Percentiles rank a stretch among this genome's conserved stretches.
These are phyloP conservation scores for Cephalotes varians DNA, from an alignment of 2,888 invertebrate genomes.

Conservation along the genomic window DNA sequence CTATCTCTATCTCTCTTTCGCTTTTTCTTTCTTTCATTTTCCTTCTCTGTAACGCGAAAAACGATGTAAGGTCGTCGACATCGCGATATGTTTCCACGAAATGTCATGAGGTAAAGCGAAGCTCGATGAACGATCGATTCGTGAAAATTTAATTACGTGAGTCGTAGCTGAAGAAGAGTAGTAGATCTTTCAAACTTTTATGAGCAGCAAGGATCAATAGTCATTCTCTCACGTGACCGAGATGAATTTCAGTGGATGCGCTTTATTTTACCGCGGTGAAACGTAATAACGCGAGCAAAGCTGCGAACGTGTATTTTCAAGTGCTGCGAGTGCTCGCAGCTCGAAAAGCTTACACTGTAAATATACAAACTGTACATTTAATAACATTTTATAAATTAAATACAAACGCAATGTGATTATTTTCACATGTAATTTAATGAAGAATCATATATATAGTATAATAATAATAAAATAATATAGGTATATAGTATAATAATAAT, in stretches of 20 bases:
- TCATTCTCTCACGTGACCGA: conserved; percentile 40
- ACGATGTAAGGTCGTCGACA: conserved; percentile 37
- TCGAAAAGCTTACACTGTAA: conserved; percentile 41
- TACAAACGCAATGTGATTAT: neutral
- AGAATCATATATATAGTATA: conserved; percentile 21
- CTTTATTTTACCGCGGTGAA: conserved; percentile 38
- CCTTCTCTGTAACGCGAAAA: neutral
- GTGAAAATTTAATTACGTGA: conserved; percentile 70
- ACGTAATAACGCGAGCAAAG: conserved; percentile 33
- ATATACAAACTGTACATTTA: conserved; percentile 43
- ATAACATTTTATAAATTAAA: conserved; percentile 31
- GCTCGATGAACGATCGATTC: conserved; percentile 57
- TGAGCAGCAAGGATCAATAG: conserved; percentile 32
- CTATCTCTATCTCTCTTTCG: conserved; percentile 5
- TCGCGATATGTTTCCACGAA: conserved; percentile 37
- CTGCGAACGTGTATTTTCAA: conserved; percentile 45
- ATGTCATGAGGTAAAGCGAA: neutral
- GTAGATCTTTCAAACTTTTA: conserved; percentile 25
- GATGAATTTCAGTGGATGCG: conserved; percentile 42
- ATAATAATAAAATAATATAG: neutral
- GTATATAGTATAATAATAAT: conserved; percentile 23
- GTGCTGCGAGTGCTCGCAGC: conserved; percentile 7
- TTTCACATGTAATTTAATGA: conserved; percentile 30
- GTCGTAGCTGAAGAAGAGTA: conserved; percentile 11
- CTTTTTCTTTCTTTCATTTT: neutral